These are phyloP conservation scores for Luperina testacea DNA, from an alignment of 2,888 invertebrate species.

Conservation along the genomic window DNA sequence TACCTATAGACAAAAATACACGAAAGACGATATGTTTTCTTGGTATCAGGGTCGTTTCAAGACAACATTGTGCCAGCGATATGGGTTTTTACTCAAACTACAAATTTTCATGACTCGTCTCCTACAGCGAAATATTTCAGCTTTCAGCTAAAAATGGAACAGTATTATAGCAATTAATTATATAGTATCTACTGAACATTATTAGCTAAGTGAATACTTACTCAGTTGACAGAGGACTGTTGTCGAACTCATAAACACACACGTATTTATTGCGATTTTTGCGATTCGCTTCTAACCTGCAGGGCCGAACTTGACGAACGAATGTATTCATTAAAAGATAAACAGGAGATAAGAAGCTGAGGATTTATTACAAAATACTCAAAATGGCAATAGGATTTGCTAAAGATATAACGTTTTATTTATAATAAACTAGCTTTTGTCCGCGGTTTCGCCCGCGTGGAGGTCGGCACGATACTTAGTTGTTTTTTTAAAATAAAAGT, in stretches of 20 bases:
- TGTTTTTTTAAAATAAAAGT: too few relatives aligned
- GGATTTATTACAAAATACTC: not conserved
- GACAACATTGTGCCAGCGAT: not conserved
- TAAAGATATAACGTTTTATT: not conserved
- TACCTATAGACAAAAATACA: not conserved
- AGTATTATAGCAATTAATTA: not conserved
- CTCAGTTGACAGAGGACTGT: slow-evolving; percentile 38
- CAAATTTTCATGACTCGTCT: not conserved
- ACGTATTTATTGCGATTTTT: slow-evolving; percentile 50
- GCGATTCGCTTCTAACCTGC: slow-evolving; percentile 6
- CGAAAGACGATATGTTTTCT: not conserved
- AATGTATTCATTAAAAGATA: slow-evolving; percentile 27
- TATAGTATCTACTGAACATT: not conserved
- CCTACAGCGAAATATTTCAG: not conserved
- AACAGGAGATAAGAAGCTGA: slow-evolving; percentile 10
- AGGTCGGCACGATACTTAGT: too few relatives aligned
- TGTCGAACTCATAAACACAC: slow-evolving; percentile 11
- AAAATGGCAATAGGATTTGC: not conserved
- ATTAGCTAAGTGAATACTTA: slow-evolving; percentile 30
- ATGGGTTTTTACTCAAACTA: not conserved
- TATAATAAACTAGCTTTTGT: too few relatives aligned
- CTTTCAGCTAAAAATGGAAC: not conserved
- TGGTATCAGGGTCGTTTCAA: not conserved
- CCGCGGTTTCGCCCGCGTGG: too few relatives aligned
- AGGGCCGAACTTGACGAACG: slow-evolving; percentile 20